Evolutionary conservation across 2,797 vertebrate species (phyloP), one percentile per base, ranked within the genome.

Genomic region (Bufotes viridis): DNA sequence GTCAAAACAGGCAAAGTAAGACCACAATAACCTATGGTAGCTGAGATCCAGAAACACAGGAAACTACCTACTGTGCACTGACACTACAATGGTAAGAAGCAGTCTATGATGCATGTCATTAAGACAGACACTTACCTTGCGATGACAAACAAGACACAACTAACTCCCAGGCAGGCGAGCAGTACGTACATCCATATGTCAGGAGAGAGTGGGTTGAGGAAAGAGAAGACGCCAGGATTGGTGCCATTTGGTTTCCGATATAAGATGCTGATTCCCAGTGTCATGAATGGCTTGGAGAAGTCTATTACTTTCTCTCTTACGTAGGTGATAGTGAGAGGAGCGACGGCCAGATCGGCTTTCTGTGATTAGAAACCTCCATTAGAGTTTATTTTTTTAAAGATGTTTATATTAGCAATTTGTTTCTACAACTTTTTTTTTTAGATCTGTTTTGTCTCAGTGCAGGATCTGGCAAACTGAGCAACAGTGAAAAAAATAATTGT

Each of bases 121-220:
- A n/a, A 22, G 7, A 13, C 3, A 13, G 78, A 0, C 10, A 61
- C 94, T 95, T 96, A 99, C 98, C 98, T 99, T 91, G 98, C 98
- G 6, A 99, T 99, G 92, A 99, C 98, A 91, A 99, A 99, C 84
- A 99, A 97, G 42, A 99, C 98, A 89, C 98, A 99, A 91, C 98
- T 99, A 93, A 99, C 98, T 69, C 98, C 98, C 9, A 99, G 96
- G 91, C 98, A 99, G 78, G 98, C 98, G 91, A 99, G 94, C 76
- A 99, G 94, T 80, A 99, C 97, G 2, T 99, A 99, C 98, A 99
- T 99, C 98, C 98, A 99, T 94, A 99, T 99, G 90, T 98, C 98
- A 53, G 98, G 98, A 76, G 98, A 99, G 34, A 99, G 95, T 0
- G 98, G 98, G 91, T 98, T 99, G 91, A 99, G 93, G 93, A 99